Evolutionary conservation across 2,113 vertebrate genomes (phyloP).

Genomic region (Pandion haliaetus): DNA sequence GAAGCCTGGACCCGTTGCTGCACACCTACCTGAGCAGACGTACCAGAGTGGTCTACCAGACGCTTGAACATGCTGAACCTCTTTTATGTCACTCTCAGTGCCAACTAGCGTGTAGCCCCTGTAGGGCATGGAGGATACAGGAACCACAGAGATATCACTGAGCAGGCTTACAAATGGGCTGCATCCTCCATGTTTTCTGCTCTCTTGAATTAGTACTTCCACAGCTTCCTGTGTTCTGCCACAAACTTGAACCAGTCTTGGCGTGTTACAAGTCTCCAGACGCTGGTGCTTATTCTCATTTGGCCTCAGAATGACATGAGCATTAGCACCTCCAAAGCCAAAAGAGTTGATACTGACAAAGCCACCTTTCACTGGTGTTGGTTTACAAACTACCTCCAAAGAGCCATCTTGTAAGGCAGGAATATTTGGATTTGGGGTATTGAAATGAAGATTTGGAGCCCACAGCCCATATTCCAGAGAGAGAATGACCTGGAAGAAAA

Average conservation of each 20-base stretch:
- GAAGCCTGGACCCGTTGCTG: background rate
- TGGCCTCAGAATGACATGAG: constrained; percentile 88
- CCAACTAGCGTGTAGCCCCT: constrained; percentile 85
- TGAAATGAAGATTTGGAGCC: constrained; percentile 93
- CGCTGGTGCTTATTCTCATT: constrained; percentile 9
- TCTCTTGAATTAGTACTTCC: constrained; percentile 75
- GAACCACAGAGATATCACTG: constrained; percentile 76
- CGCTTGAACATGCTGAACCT: constrained; percentile 78
- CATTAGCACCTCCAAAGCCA: constrained; percentile 95
- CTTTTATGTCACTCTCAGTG: constrained; percentile 64
- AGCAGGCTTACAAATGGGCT: constrained; percentile 81
- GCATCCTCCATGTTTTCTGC: constrained; percentile 64
- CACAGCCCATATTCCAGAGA: constrained; percentile 89
- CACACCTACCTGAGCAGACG: constrained; percentile 88
- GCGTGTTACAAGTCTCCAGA: background rate
- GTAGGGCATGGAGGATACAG: constrained; percentile 83
- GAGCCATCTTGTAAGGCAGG: constrained; percentile 83
- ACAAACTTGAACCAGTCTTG: constrained; percentile 81
- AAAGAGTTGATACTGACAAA: constrained; percentile 90
- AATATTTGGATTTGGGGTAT: constrained; percentile 84
- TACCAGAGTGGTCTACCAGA: constrained; percentile 87
- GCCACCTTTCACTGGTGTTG: constrained; percentile 83
- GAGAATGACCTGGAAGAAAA: constrained; percentile 81
- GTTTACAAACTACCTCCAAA: constrained; percentile 82
- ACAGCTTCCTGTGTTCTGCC: constrained; percentile 88